Conservation (phyloP, 2,888 invertebrate genomes). For the Drosophila ustulata region DNA sequence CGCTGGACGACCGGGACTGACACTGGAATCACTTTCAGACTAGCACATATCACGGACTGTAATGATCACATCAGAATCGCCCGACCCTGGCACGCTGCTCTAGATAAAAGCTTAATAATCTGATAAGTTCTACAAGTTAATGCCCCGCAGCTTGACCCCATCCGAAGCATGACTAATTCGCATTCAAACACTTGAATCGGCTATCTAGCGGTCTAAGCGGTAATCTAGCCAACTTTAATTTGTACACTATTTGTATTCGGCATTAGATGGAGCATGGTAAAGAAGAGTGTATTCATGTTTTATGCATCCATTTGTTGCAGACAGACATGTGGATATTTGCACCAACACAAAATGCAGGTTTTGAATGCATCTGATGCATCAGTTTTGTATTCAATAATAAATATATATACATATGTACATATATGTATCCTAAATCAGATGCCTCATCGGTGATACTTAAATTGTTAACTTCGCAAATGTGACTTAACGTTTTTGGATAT, state of each 20-base stretch:
- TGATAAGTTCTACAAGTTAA: conserved; percentile 9
- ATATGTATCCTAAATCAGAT: too few species aligned
- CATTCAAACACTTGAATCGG: neutral
- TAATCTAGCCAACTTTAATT: neutral
- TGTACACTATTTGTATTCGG: neutral
- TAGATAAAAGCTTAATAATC: conserved; percentile 5
- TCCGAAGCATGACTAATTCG: neutral
- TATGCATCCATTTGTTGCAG: too few species aligned
- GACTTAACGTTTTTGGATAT: too few species aligned
- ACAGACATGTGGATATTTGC: too few species aligned
- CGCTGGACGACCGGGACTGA: neutral
- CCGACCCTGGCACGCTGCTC: neutral
- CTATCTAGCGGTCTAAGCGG: neutral
- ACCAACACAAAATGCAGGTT: too few species aligned
- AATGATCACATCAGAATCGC: conserved; percentile 5
- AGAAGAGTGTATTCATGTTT: neutral
- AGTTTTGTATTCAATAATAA: too few species aligned
- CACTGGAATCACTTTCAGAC: conserved; percentile 1
- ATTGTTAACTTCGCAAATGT: too few species aligned
- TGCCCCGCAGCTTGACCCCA: neutral
- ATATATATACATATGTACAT: too few species aligned
- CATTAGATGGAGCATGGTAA: neutral
- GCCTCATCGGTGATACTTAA: too few species aligned
- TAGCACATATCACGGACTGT: neutral
- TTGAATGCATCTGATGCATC: too few species aligned